Evolutionary conservation across 2,113 vertebrate species (phyloP), one percentile per base, ranked within the genome.

Genomic region (Solenodon paradoxus): DNA sequence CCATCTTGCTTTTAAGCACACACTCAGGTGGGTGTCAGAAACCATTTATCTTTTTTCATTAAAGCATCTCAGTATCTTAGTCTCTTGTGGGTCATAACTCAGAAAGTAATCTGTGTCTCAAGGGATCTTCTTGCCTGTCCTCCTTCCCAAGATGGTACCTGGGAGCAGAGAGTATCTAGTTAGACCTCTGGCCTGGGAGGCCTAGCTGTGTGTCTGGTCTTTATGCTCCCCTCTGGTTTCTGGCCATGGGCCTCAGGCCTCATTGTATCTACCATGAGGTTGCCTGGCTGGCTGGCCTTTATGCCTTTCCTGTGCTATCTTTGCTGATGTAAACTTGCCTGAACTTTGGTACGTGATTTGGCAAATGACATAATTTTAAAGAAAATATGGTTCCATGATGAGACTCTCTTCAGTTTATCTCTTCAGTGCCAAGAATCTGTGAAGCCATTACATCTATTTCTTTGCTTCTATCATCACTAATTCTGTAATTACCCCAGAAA

Each of bases 131-230:
- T 92, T 38, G 2, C 20, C 30, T 19, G 17, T 78, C 16, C 2
- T 90, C 51, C 78, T 79, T 59, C 30, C 47, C 8, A 71, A 57
- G 49, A 32, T 2, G 4, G 24, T 53, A 4, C 30, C 74, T 77
- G 12, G 16, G 3, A 38, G 0, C 30, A 35, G 30, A 13, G 5
- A 69, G 40, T 74, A n/a, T 55, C 40, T 63, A 38, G 5, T 5
- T 16, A 11, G 49, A 1, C 2, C 2, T 49, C 26, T 1, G 4
- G 26, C 3, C 5, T 2, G 1, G 32, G 15, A 28, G 38, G 1
- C 15, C 0, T 6, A 53, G 28, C 47, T 77, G 19, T 5, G 20
- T n/a, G 0, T 26, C n/a, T 32, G 28, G 19, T 24, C 16, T 28
- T 28, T 4, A 3, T 0, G 1, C 22, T 59, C 0, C 47, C 19